Base-by-base conservation (phyloP, 1,140 invertebrate species). In the Ctenoplectra terminalis region DNA sequence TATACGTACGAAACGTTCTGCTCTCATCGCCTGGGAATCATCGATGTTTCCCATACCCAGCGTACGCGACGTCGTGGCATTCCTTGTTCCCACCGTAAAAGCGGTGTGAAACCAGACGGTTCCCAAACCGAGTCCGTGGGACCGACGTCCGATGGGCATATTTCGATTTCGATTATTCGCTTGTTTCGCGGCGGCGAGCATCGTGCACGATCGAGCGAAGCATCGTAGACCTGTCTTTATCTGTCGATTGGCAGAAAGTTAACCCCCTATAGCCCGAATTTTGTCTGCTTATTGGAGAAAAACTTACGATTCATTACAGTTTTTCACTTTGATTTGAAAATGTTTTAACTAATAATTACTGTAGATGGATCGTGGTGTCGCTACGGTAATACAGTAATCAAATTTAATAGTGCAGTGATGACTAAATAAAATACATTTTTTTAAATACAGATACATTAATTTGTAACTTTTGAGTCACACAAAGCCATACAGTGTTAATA, bases 1-100 rank as follows among this genome's bases (percentile, higher is more conserved):
- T 9, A 40, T 40, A 74, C 50, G 46, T 64, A 70, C 71, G 64
- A 77, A 77, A 86, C 58, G 72, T 66, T 26, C 29, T 1, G 37
- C 56, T 75, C 43, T 43, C 86, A 79, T 78, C 73, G 89, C 82
- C 78, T 90, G 90, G 89, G 89, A 91, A 90, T 86, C 87, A 86
- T 82, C 80, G 63, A 85, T 63, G 81, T 88, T 90, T 90, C 89
- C 88, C 90, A 90, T 88, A 90, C 90, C 88, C 90, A 90, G 76
- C 74, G 40, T 13, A 71, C 73, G 31, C 17, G 52, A 60, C 72
- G 70, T 15, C 37, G 34, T 40, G 70, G 69, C 67, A 70, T 85
- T 85, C 81, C 64, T 48, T 37, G 37, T 89, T 89, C 87, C 86
- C 90, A 90, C 82, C 88, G 79, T 82, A 60, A 74, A 86, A 75